Percentiles rank a stretch among this genome's conserved stretches.
These are phyloP conservation scores for Amblyopsis rosae DNA, from an alignment of 2,113 vertebrate genomes.

Conservation along the genomic window DNA sequence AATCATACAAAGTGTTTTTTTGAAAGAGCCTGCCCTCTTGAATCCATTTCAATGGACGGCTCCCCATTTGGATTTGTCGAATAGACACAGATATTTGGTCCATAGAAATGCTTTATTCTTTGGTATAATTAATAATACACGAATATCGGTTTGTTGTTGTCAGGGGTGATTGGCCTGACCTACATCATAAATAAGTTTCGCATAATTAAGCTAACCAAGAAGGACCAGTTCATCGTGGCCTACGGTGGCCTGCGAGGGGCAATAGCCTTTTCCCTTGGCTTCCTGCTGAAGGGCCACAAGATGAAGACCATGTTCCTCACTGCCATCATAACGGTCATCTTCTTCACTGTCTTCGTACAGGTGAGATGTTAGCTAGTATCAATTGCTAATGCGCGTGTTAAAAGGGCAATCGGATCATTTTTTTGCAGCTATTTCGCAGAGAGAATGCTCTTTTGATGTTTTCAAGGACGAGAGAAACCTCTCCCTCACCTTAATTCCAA, in stretches of 20 bases:
- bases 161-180: constrained; percentile 91
- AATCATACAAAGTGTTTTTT: too few species aligned
- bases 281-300: constrained; percentile 79
- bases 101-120: too few species aligned
- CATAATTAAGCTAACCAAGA: constrained; percentile 90
- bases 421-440: too few species aligned
- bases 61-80: too few species aligned
- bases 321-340: constrained; percentile 95
- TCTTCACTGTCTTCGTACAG: constrained; percentile 98
- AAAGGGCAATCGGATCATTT: background rate
- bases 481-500: too few species aligned
- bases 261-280: constrained; percentile 93
- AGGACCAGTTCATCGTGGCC: constrained; percentile 97
- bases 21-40: too few species aligned
- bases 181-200: constrained; percentile 95
- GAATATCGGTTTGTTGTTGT: background rate
- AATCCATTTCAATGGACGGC: too few species aligned
- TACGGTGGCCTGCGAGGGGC: constrained; percentile 94
- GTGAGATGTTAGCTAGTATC: constrained; percentile 62
- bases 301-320: constrained; percentile 93
- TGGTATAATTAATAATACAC: background rate
- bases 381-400: background rate
- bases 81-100: too few species aligned
- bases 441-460: too few species aligned
- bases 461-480: too few species aligned